These are phyloP conservation scores for Myrmophylax atrothorax DNA, from an alignment of 2,113 vertebrate genomes.

Conservation along the genomic window DNA sequence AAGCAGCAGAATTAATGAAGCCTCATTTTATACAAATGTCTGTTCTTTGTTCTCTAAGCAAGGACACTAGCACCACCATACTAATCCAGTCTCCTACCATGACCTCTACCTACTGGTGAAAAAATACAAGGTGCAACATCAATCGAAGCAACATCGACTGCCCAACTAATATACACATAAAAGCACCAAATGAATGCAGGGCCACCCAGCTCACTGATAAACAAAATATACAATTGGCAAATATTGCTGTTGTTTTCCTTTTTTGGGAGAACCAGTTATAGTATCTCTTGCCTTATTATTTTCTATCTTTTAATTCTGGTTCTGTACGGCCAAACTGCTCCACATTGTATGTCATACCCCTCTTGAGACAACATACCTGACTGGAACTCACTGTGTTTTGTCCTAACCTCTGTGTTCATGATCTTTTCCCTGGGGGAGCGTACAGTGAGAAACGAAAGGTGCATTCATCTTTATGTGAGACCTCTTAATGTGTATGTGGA, in stretches of 20 bases:
- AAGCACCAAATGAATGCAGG: background rate
- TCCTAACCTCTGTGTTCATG: background rate
- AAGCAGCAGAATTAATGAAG: background rate
- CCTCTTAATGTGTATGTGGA: background rate
- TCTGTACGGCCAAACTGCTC: background rate
- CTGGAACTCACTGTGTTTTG: background rate
- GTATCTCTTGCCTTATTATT: background rate
- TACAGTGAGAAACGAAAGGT: background rate
- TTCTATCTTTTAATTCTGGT: background rate
- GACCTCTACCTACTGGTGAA: background rate
- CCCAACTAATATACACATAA: background rate
- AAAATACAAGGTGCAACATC: background rate
- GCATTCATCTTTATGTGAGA: background rate
- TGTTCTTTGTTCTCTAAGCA: background rate
- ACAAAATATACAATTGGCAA: background rate
- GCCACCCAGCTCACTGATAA: background rate
- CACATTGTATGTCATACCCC: background rate
- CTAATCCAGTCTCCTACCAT: background rate
- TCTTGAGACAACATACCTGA: accelerated
- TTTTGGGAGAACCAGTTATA: background rate
- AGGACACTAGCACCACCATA: background rate
- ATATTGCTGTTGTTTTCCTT: background rate
- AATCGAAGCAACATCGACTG: background rate
- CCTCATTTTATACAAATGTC: background rate
- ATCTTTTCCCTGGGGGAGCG: background rate